Evolutionary conservation across 1,140 invertebrate genomes (phyloP).

Genomic region (Steinernema khuongi): DNA sequence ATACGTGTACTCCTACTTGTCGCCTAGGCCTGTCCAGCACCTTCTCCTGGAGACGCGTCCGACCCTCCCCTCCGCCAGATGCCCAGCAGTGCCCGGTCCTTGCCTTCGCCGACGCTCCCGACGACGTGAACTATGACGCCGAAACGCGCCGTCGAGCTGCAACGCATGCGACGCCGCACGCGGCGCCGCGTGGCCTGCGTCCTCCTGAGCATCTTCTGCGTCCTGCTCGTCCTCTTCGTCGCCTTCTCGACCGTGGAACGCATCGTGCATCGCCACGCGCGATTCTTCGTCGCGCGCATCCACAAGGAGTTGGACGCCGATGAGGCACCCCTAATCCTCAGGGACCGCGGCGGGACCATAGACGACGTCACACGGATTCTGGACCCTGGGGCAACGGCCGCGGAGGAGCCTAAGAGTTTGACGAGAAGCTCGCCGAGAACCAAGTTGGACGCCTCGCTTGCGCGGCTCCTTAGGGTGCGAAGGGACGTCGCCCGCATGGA

Average conservation of each 20-base stretch:
- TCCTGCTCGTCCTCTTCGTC: background rate
- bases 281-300: background rate
- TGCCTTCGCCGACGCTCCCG: background rate
- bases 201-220: background rate
- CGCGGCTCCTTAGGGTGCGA: background rate
- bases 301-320: background rate
- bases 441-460: background rate
- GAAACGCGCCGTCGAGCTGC: background rate
- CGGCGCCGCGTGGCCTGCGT: background rate
- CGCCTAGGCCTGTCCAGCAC: no score
- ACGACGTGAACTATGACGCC: background rate
- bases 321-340: background rate
- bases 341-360: background rate
- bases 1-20: no score
- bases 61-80: background rate
- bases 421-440: background rate
- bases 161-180: background rate
- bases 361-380: background rate
- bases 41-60: no score
- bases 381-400: background rate
- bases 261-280: background rate
- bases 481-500: background rate
- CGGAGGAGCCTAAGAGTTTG: background rate
- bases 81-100: background rate
- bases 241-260: background rate